Base-by-base conservation (phyloP, 30 jellyfish, hydroid and myxozoan species). In the Cassiopea xamachana region DNA sequence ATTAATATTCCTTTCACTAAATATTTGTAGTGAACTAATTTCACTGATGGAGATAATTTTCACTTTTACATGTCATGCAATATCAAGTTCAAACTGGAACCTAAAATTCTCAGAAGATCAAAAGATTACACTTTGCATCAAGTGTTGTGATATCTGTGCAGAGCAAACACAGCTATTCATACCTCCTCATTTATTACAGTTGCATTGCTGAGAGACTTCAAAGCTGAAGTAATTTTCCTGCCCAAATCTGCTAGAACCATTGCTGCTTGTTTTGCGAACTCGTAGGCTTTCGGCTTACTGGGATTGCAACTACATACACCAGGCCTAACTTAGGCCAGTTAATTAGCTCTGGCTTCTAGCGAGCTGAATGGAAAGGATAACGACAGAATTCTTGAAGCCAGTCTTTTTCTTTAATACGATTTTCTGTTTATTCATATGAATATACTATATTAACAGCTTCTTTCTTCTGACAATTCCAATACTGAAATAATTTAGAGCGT, bases 241-340 rank as follows among this genome's bases (percentile, higher is more conserved):
- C 98, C 99, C 4, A 97, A 84, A 94, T 97, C 99, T 18, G 99
- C 99, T 69, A 97, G 83, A 48, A 97, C 99, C 99, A 97, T 97
- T 69, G 19, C 71, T 76, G 75, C 93, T 73, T 43, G 27, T n/a
- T 78, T 27, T 46, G 3, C 1, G 49, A 5, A 27, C 58, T 70
- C 5, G 43, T 13, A 16, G 15, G 15, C 8, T 3, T 3, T 55
- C 7, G 64, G 7, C 74, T 14, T 6, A 59, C 13, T 59, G 27
- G 16, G 44, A 19, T 68, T 10, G 77, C 13, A 68, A 7, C 39
- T 68, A 68, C 85, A 18, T 69, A 76, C n/a, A 19, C 16, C 69
- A 15, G 86, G 86, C 73, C 86, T 76, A 76, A 76, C 46, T 46
- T 46, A 48, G 86, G 86, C 86, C 86, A 9, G n/a, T 46, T 16